Evolutionary conservation across 2,113 vertebrate species (phyloP), one percentile per base, ranked within the genome.

Genomic region (Psilopogon haemacephalus): DNA sequence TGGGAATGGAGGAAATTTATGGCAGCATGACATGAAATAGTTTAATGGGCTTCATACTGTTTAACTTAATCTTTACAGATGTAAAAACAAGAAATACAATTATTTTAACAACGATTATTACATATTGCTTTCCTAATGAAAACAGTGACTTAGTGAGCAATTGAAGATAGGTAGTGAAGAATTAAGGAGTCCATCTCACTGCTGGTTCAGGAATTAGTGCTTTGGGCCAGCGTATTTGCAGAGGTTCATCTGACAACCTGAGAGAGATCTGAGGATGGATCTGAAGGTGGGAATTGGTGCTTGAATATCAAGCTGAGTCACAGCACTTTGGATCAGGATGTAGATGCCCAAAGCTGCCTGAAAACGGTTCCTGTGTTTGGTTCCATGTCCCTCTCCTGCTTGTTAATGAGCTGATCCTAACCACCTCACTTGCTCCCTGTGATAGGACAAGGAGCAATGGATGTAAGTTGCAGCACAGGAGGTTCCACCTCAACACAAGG

Each of bases 11-110:
- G 95, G 94, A 96, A 90, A 95, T 95, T 96, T 93, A 96, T 96
- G 89, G 96, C 96, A 89, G 89, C 93, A 74, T 92, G 96, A 96
- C 94, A 90, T 94, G 96, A 97, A 96, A 97, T 95, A 87, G 93
- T 96, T 97, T 92, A 95, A 96, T 95, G 96, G 97, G 95, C 97
- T 97, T 97, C 97, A 95, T 95, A 93, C 97, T 96, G 97, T 96
- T 98, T 91, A 93, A 94, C 96, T 97, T 97, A 95, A 97, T 97
- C 97, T 97, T 97, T 96, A 97, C 98, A 98, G 97, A 98, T 97
- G 97, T 97, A 96, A 98, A 97, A 97, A 97, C 97, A 97, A 97
- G 96, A 95, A 97, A 97, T 95, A 96, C 94, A 97, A 97, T 97
- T 95, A 96, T 97, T 97, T 96, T 97, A 97, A 97, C 96, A 97